Conservation (phyloP, 2,888 invertebrate species). For the Netelia virgata region DNA sequence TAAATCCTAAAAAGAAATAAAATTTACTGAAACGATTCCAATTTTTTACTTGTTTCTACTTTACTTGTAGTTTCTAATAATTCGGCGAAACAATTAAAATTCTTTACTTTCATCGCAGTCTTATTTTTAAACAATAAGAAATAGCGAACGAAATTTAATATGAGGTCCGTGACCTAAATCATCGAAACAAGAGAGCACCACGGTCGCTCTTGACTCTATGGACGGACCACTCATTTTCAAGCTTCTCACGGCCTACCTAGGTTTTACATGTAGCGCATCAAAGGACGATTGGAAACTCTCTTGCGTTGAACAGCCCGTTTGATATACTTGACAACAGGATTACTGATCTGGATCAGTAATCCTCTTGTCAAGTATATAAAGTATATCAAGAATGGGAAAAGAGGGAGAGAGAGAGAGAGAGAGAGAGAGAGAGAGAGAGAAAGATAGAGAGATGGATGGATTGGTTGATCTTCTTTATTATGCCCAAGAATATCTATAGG, state of each 20-base stretch:
- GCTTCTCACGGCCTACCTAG: conserved; percentile 9
- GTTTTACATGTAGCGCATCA: conserved; percentile 41
- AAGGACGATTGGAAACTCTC: conserved; percentile 34
- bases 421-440: too few relatives aligned
- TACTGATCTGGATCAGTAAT: too few relatives aligned
- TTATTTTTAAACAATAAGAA: not conserved
- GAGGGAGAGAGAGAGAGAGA: too few relatives aligned
- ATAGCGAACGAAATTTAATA: conserved; percentile 24
- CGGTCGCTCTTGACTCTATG: conserved; percentile 32
- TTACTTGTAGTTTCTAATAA: not conserved
- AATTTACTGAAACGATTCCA: not conserved
- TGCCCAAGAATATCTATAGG: too few relatives aligned
- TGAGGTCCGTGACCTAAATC: conserved; percentile 55
- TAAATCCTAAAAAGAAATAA: too few relatives aligned
- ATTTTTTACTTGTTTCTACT: not conserved
- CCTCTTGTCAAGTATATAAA: too few relatives aligned
- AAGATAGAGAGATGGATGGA: too few relatives aligned
- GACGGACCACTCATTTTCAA: conserved; percentile 54
- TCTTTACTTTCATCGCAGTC: not conserved
- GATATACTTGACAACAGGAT: conserved; percentile 52
- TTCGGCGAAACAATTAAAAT: not conserved
- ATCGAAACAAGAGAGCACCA: conserved; percentile 14
- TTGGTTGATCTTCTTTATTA: too few relatives aligned
- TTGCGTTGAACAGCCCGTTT: conserved; percentile 46
- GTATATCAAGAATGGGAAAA: too few relatives aligned